Evolutionary conservation across 2,797 vertebrate species (phyloP), one percentile per base, ranked within the genome.

Genomic region (Paedocypris micromegethes): DNA sequence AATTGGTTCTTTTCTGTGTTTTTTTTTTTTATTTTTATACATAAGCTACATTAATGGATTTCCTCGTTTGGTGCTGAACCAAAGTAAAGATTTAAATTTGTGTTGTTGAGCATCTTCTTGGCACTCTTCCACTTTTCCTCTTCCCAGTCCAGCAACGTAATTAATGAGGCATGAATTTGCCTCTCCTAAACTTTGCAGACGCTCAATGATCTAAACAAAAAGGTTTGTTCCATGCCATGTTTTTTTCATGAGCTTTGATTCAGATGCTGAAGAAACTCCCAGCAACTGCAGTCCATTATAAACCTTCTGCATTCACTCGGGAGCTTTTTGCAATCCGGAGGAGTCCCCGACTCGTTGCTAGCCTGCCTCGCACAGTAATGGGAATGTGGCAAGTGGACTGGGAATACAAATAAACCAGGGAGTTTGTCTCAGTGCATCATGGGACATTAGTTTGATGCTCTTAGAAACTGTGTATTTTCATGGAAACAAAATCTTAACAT

Each of bases 131-230:
- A 65, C 54, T 48, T 54, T 66, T 74, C 65, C 40, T 81, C 72
- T 69, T 80, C 74, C 63, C 52, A 64, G 4, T 53, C 60, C 60
- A 50, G 46, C 38, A 3, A 70, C 45, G 62, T 49, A 82, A 75
- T 23, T 1, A 23, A 23, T 72, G 74, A 72, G 63, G 72, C 54
- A 6, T 75, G 59, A 75, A 70, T 80, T 70, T 75, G 72, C 43
- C 63, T 6, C 8, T 74, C 70, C 75, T 72, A 72, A 59, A 48
- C 70, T 78, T 64, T 73, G 70, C 80, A 76, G 78, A 76, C 70
- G 71, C 62, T 78, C 86, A 89, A 87, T 87, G 79, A 87, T 75
- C 81, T 78, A 72, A 81, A 81, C 83, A 81, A 84, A 80, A 75
- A 67, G 68, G 79, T 76, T 83, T 74, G 82, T 82, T 87, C 77